These are phyloP conservation scores for Neria commutata DNA, from an alignment of 2,888 invertebrate genomes.

Conservation along the genomic window DNA sequence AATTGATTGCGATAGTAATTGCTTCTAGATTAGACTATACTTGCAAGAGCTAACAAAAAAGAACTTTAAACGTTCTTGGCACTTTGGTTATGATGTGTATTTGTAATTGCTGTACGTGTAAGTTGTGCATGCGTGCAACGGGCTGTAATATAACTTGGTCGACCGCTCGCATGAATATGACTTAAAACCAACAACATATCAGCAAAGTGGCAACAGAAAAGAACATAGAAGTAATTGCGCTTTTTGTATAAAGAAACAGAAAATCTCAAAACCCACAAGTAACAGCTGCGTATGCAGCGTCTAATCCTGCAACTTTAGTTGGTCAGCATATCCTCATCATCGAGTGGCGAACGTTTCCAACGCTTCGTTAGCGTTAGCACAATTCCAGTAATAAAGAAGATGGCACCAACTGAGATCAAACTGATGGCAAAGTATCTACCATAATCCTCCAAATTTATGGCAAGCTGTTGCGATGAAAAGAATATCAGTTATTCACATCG, in stretches of 20 bases:
- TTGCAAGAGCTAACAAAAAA: not conserved
- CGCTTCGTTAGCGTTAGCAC: conserved; percentile 51
- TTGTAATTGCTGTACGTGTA: conserved; percentile 6
- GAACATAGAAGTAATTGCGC: too few relatives aligned
- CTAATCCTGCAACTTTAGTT: too few relatives aligned
- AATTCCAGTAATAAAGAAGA: conserved; percentile 51
- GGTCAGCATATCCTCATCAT: conserved; percentile 53
- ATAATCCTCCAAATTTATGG: conserved; percentile 47
- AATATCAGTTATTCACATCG: not conserved
- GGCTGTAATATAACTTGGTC: too few relatives aligned
- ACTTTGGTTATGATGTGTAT: conserved; percentile 40
- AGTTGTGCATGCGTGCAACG: not conserved
- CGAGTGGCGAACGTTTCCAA: conserved; percentile 46
- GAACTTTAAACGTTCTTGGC: conserved; percentile 29
- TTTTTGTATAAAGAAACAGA: too few relatives aligned
- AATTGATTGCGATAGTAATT: too few relatives aligned
- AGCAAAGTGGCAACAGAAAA: too few relatives aligned
- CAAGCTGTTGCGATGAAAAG: conserved; percentile 43
- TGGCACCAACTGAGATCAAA: conserved; percentile 45
- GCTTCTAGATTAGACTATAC: too few relatives aligned
- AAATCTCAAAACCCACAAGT: too few relatives aligned
- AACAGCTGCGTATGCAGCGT: too few relatives aligned
- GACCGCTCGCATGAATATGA: too few relatives aligned
- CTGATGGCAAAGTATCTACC: conserved; percentile 53
- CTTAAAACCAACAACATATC: too few relatives aligned